Conservation (phyloP, 1,140 invertebrate genomes). For the Aradophagus sp. region DNA sequence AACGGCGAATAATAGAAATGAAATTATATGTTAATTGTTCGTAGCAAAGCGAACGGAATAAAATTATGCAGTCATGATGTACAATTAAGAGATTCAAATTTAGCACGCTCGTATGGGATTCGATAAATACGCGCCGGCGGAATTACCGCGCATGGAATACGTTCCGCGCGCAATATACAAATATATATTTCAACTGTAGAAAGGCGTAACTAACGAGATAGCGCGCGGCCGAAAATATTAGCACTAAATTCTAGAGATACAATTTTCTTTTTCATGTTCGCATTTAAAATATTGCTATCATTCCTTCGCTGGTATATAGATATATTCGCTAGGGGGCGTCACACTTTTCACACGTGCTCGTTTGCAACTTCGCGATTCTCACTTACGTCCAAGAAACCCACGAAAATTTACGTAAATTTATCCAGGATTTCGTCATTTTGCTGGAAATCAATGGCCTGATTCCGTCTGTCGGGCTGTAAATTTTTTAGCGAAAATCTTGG, state of each 20-base stretch:
- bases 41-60: constrained; percentile 37
- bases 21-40: constrained; percentile 51
- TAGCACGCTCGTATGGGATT: constrained; percentile 21
- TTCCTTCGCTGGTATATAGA: constrained; percentile 34
- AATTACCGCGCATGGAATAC: constrained; percentile 25
- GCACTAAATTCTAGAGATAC: no score
- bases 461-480: no score
- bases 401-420: constrained; percentile 17
- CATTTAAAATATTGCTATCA: constrained; percentile 54
- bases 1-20: constrained; percentile 26
- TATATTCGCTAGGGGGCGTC: constrained; percentile 20
- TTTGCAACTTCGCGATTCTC: constrained; percentile 34
- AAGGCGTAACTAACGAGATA: no score
- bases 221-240: no score
- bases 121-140: constrained; percentile 29
- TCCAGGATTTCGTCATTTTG: constrained; percentile 10
- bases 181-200: constrained; percentile 41
- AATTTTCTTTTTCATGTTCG: no score
- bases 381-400: constrained; percentile 9
- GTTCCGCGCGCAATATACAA: constrained; percentile 25
- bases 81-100: constrained; percentile 48
- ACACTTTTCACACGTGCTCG: constrained; percentile 24
- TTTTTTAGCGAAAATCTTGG: no score
- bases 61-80: constrained; percentile 48
- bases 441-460: constrained; percentile 3